Base-by-base conservation (phyloP, 2,888 invertebrate species). In the Volucella zonaria region DNA sequence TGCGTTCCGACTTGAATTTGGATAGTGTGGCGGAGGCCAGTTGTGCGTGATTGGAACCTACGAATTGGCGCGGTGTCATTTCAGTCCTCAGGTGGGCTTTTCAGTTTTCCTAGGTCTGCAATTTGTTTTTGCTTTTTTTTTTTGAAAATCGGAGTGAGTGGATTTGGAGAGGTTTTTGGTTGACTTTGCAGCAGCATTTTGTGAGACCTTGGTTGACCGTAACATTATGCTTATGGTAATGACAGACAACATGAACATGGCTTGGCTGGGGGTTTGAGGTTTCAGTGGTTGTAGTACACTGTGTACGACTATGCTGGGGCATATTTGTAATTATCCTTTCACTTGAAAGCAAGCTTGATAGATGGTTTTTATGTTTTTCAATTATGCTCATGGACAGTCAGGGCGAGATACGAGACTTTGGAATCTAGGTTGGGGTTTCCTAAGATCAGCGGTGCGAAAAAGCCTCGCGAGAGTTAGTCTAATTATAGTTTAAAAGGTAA, bases 151-250 rank as follows among this genome's bases (percentile, higher is more conserved):
- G 14, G 47, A 67, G 74, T 56, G 68, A 77, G 54, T 79, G 51
- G 73, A 77, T 47, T 66, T 77, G 43, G 71, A 54, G 43, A 11
- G n/a, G 51, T 51, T 49, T 54, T 42, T 18, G 62, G 31, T 40
- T 52, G 71, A 73, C 40, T 74, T 62, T 67, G 58, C 15, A 49
- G 64, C 74, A 70, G 0, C 31, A 31, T 31, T 64, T 82, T 56
- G 75, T 47, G 6, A 59, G 80, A 85, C 85, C 85, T 85, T 85
- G 85, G 49, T 9, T 81, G 68, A 85, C 80, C 85, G 80, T 85
- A 85, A 85, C 85, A 85, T 85, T 85, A 85, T 85, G 85, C 85
- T 85, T 85, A 81, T 85, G 85, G 61, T 85, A 85, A 85, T 85
- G 80, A 85, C 80, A 85, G 85, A 81, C 85, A 67, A 81, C 85